Evolutionary conservation across 2,888 invertebrate species (phyloP), one percentile per base, ranked within the genome.

Genomic region (Lycaena phlaeas): DNA sequence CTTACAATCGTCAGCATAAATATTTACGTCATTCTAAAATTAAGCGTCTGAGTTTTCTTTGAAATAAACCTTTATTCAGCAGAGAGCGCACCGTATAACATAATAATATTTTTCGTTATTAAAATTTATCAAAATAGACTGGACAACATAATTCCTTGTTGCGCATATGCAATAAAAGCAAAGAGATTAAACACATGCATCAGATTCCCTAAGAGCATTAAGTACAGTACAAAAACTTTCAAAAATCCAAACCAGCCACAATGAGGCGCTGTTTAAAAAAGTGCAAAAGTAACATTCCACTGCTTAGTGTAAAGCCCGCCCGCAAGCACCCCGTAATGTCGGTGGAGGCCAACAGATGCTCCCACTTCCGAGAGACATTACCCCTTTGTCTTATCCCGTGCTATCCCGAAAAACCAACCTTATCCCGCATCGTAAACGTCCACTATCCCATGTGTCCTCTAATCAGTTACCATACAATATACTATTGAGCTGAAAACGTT

Each of bases 291-390:
- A 40, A 14, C 40, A 42, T 56, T 41, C 29, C 39, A 40, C 41
- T 43, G 43, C 56, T 54, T 58, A 57, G 64, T 60, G 62, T 63
- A 56, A 64, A 44, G 63, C 59, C 52, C 54, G 51, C 58, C 56
- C 66, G 64, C 69, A 69, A 67, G 63, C 62, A 61, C 62, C 56
- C 61, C 62, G 57, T 77, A 74, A 77, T 74, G 73, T 72, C 70
- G 68, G 61, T 57, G 58, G 70, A 67, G 62, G 68, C 70, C 68
- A 69, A 63, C 77, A 77, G 78, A 77, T 76, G 76, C 65, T 73
- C 67, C 62, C 67, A 53, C 63, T 64, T 62, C 68, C 62, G 49
- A 63, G 57, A 62, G 56, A 65, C 73, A 73, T 77, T 77, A 74
- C 67, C 68, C 69, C 68, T 73, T 68, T 69, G 71, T 75, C 68